phyloP scores from a whole-genome alignment of 1,140 invertebrate genomes.

The Delia radicum region DNA sequence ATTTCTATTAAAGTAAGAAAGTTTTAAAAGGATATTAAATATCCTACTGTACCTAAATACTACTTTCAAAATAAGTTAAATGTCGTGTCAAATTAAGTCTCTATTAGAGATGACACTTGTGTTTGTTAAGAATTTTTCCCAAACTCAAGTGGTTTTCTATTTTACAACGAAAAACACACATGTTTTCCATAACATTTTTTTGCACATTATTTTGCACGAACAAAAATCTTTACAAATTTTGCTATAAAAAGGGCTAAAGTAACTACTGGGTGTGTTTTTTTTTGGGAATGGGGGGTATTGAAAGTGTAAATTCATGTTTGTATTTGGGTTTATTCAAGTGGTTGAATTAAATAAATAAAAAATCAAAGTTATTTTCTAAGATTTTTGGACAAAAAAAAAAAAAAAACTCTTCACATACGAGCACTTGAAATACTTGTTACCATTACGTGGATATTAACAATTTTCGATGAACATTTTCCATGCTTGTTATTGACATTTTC shows the following conservation, averaged over 20 bases:
- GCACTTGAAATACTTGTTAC: neutral
- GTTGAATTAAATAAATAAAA: neutral
- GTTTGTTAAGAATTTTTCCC: neutral
- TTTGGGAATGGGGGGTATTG: neutral
- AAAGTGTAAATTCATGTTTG: slow-evolving; percentile 4
- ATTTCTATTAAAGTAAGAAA: neutral
- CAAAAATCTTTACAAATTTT: too few species aligned
- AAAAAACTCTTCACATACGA: neutral
- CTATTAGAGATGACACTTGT: neutral
- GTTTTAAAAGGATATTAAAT: too few species aligned
- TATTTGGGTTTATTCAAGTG: neutral
- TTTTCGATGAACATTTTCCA: too few species aligned
- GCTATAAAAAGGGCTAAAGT: too few species aligned
- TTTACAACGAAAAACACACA: neutral
- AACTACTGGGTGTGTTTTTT: too few species aligned
- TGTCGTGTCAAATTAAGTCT: neutral
- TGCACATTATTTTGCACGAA: neutral
- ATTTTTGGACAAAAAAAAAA: neutral
- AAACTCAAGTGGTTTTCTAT: neutral
- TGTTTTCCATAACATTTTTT: neutral
- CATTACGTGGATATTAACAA: too few species aligned
- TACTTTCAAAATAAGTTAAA: neutral
- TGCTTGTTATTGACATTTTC: too few species aligned
- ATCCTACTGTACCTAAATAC: too few species aligned
- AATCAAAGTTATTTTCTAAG: neutral